Evolutionary conservation across 2,888 invertebrate species (phyloP).

Genomic region (Drosophila lutescens): DNA sequence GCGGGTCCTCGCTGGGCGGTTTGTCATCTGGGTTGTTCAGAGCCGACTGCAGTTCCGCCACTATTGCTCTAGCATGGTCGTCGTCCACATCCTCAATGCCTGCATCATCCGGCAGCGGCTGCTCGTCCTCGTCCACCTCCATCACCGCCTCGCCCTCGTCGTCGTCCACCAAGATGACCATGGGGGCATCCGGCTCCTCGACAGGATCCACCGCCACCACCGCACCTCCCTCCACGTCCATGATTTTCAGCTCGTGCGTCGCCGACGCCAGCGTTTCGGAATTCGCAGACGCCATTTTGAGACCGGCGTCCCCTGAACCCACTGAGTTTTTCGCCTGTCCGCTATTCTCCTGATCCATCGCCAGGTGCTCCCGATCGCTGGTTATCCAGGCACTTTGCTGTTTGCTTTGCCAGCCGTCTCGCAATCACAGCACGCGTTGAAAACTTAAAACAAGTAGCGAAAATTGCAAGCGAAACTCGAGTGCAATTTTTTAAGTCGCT

Average conservation of each 20-base stretch:
- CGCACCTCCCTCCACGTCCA: constrained; percentile 61
- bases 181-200: neutral
- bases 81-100: constrained; percentile 23
- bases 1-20: constrained; percentile 11
- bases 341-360: constrained; percentile 12
- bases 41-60: constrained; percentile 25
- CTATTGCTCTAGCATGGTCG: neutral
- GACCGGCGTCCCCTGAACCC: constrained; percentile 42
- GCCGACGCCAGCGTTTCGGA: constrained; percentile 9
- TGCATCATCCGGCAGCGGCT: constrained; percentile 1
- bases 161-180: constrained; percentile 50
- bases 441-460: neutral
- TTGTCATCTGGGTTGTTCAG: constrained; percentile 13
- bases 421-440: constrained; percentile 16
- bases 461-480: constrained; percentile 6
- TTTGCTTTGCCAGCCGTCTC: neutral
- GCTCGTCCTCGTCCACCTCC: constrained; percentile 11
- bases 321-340: neutral
- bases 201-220: constrained; percentile 5
- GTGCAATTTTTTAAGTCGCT: constrained; percentile 6
- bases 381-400: neutral
- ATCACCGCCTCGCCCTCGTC: constrained; percentile 39
- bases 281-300: constrained; percentile 69
- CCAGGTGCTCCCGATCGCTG: constrained; percentile 1
- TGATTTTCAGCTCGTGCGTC: constrained; percentile 61